Evolutionary conservation across 2,113 vertebrate species (phyloP).

Genomic region (Pica pica): DNA sequence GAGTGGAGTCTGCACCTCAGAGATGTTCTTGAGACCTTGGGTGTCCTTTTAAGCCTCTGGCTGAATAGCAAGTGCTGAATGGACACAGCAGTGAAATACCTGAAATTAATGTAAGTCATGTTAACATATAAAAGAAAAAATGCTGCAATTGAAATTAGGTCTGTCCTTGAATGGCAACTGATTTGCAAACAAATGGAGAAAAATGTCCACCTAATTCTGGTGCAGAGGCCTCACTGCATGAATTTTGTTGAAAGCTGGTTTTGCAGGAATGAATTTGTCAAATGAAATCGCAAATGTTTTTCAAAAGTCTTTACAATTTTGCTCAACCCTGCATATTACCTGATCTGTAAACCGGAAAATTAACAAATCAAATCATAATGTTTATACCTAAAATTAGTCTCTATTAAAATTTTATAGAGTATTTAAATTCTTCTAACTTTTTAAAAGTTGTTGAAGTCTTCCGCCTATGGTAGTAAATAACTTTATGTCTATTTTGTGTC

Average conservation of each 20-base stretch:
- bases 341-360: conserved; percentile 46
- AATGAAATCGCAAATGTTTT: conserved; percentile 36
- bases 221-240: neutral
- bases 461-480: neutral
- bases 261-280: neutral
- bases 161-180: neutral
- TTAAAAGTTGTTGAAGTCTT: neutral
- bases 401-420: conserved; percentile 27
- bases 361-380: conserved; percentile 4
- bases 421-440: conserved; percentile 29
- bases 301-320: conserved; percentile 13
- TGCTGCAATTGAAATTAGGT: conserved; percentile 14
- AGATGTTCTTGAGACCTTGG: conserved; percentile 27
- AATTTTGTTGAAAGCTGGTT: neutral
- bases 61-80: conserved; percentile 37
- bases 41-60: conserved; percentile 35
- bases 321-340: neutral
- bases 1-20: neutral
- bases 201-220: neutral
- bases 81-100: neutral
- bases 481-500: neutral
- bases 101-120: neutral
- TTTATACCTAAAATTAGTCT: conserved; percentile 45
- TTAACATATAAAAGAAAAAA: conserved; percentile 28
- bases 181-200: conserved; percentile 54